Conservation (phyloP, 92 coral and sea anemone species). For the Actinostola sp. region DNA sequence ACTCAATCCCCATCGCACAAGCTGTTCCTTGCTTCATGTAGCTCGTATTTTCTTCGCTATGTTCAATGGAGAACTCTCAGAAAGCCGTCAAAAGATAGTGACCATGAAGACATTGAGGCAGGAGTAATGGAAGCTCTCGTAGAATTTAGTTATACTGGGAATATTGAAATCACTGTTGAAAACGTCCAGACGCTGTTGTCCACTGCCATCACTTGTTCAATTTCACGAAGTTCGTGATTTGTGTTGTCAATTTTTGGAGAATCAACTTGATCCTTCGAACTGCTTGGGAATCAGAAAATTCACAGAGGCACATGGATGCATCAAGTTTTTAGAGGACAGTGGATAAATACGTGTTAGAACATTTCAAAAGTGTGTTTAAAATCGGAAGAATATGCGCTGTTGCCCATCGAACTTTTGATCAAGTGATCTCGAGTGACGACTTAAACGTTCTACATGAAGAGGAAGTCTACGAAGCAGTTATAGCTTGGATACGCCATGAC, state of each 20-base stretch:
- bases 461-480: constrained; percentile 93
- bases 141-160: constrained; percentile 94
- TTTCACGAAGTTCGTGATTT: constrained; percentile 94
- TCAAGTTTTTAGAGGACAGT: constrained; percentile 77
- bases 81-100: constrained; percentile 93
- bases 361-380: constrained; percentile 85
- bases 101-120: constrained; percentile 92
- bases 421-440: constrained; percentile 95
- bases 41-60: constrained; percentile 97
- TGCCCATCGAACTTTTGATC: constrained; percentile 84
- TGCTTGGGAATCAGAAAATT: constrained; percentile 98
- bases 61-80: constrained; percentile 95
- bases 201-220: constrained; percentile 84
- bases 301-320: constrained; percentile 93
- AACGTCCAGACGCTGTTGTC: constrained; percentile 88
- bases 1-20: constrained; percentile 85
- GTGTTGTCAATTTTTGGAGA: constrained; percentile 93
- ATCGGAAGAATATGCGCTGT: constrained; percentile 94
- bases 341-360: constrained; percentile 87
- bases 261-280: constrained; percentile 94
- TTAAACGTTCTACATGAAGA: constrained; percentile 80
- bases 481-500: constrained; percentile 95
- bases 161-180: constrained; percentile 83
- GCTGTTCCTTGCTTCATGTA: constrained; percentile 93
- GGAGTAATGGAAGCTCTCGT: constrained; percentile 81